phyloP scores from a whole-genome alignment of 2,888 invertebrate species.

The Synanthedon vespiformis region DNA sequence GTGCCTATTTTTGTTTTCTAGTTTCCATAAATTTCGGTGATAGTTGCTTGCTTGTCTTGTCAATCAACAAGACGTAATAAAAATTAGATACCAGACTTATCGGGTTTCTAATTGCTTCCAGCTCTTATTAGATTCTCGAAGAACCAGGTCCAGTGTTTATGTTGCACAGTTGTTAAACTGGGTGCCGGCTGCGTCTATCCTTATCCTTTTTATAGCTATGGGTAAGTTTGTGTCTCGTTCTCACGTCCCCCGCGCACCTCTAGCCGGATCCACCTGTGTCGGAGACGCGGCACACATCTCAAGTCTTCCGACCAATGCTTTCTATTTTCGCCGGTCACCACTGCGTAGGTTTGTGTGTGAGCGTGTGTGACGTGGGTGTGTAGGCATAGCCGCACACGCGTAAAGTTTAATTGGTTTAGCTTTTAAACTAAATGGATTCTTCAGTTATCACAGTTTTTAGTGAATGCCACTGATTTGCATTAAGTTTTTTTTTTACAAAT shows the following conservation, averaged over 20 bases:
- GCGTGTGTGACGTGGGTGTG: slow-evolving; percentile 14
- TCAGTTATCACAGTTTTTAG: not conserved
- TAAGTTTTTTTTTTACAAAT: too few species aligned
- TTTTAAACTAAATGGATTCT: slow-evolving; percentile 12
- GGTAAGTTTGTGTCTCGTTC: slow-evolving; percentile 12
- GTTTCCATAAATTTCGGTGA: too few species aligned
- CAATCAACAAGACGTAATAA: not conserved
- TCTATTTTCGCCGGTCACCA: slow-evolving; percentile 63
- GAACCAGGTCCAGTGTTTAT: not conserved
- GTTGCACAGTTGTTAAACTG: slow-evolving; percentile 4
- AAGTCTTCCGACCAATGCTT: slow-evolving; percentile 58
- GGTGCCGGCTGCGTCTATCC: slow-evolving; percentile 1
- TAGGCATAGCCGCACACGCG: slow-evolving; percentile 6
- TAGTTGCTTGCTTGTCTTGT: slow-evolving; percentile 4
- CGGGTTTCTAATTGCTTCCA: slow-evolving; percentile 36
- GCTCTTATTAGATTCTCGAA: slow-evolving; percentile 44
- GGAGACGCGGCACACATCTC: slow-evolving; percentile 51
- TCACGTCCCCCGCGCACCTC: slow-evolving; percentile 25
- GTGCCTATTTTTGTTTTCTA: not conserved
- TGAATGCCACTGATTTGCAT: slow-evolving; percentile 1
- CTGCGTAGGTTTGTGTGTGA: slow-evolving; percentile 28
- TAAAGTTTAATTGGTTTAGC: slow-evolving; percentile 1
- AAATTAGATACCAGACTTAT: slow-evolving; percentile 21
- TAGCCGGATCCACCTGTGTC: slow-evolving; percentile 49
- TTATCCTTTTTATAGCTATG: not conserved